Evolutionary conservation across 2,113 vertebrate species (phyloP).

Genomic region (Dolichotis patagonum): DNA sequence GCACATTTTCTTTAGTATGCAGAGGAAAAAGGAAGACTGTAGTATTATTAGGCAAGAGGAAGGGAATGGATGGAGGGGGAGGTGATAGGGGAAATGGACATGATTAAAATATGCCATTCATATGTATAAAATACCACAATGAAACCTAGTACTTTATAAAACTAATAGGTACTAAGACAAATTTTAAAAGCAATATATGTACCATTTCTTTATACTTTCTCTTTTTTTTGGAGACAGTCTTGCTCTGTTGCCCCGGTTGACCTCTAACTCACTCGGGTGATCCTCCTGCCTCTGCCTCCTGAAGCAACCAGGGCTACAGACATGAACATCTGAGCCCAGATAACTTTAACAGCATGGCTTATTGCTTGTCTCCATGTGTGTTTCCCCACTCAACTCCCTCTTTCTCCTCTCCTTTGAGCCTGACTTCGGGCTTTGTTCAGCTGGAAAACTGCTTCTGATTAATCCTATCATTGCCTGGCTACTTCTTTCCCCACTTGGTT

Average conservation of each 20-base stretch:
- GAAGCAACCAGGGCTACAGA: neutral
- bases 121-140: neutral
- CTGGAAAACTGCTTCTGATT: neutral
- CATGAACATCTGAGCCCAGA: rapidly evolving
- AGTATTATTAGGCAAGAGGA: neutral
- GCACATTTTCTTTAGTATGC: neutral
- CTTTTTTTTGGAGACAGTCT: neutral
- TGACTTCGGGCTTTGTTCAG: neutral
- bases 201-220: neutral
- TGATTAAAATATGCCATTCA: neutral
- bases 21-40: neutral
- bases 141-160: neutral
- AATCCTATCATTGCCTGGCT: neutral
- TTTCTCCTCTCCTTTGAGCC: neutral
- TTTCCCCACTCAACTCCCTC: neutral
- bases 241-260: neutral
- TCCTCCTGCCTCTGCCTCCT: neutral
- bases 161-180: neutral
- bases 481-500: neutral
- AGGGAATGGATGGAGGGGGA: neutral
- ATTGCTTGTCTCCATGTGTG: neutral
- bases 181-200: neutral
- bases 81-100: neutral
- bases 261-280: neutral
- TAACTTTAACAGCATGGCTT: neutral